Conservation (phyloP, 2,797 vertebrate species). For the Sebastes nivosus region DNA sequence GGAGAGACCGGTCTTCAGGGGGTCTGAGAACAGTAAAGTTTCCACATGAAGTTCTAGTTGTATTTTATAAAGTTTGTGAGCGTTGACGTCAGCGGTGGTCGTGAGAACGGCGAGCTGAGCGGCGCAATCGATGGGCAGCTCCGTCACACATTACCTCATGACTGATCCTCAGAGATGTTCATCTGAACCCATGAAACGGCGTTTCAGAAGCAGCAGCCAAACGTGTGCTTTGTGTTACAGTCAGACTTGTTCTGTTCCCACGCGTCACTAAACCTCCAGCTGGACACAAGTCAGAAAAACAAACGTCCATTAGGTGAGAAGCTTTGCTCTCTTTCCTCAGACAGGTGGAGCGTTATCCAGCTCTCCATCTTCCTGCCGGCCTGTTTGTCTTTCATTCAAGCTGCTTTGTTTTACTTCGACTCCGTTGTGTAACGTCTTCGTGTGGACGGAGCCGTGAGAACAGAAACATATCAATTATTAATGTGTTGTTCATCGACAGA, state of each 20-base stretch:
- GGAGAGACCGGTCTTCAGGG: too few relatives aligned
- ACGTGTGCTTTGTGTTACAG: slow-evolving; percentile 50
- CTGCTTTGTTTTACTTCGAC: slow-evolving; percentile 12
- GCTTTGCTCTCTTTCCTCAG: slow-evolving; percentile 30
- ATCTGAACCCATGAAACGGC: slow-evolving; percentile 12
- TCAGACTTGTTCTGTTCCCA: slow-evolving; percentile 25
- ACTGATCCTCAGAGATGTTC: slow-evolving; percentile 28
- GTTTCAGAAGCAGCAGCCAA: slow-evolving; percentile 1
- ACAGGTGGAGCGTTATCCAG: slow-evolving; percentile 50
- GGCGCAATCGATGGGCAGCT: slow-evolving; percentile 31
- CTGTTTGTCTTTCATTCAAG: slow-evolving; percentile 38
- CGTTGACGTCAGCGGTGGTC: background rate
- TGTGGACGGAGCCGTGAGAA: slow-evolving; percentile 36
- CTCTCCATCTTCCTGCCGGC: slow-evolving; percentile 18
- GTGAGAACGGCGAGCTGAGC: background rate
- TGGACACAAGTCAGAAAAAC: slow-evolving; percentile 29
- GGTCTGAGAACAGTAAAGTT: background rate
- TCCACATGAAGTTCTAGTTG: background rate
- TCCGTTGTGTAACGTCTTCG: slow-evolving; percentile 3
- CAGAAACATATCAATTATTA: slow-evolving; percentile 7
- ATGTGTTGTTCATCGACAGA: background rate
- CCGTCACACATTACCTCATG: background rate
- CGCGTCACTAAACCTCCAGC: slow-evolving; percentile 9
- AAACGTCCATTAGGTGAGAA: slow-evolving; percentile 28
- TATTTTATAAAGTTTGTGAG: background rate